Conservation (phyloP, 2,113 vertebrate species). For the Chinchilla lanigera region DNA sequence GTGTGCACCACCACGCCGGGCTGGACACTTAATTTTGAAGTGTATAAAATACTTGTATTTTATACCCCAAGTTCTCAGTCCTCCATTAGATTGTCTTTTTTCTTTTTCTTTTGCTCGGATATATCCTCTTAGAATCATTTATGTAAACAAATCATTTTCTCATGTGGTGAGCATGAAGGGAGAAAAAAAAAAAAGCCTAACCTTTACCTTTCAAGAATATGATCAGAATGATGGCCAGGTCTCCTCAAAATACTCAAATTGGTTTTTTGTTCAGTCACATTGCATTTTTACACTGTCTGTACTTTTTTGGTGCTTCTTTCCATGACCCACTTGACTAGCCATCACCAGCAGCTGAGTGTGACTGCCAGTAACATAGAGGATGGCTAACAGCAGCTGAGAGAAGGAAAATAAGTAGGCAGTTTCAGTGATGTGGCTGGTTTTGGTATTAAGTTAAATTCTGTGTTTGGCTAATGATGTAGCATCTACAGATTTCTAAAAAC, state of each 20-base stretch:
- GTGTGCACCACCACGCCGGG: no score
- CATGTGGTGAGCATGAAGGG: not conserved
- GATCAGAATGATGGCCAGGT: not conserved
- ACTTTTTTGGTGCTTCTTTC: not conserved
- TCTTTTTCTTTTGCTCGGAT: not conserved
- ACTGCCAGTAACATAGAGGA: not conserved
- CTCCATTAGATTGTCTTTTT: not conserved
- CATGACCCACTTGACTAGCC: not conserved
- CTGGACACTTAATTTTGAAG: not conserved
- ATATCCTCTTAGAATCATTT: not conserved
- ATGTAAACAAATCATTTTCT: not conserved
- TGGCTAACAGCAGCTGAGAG: constrained; percentile 12
- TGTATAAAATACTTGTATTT: not conserved
- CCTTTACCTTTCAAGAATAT: not conserved
- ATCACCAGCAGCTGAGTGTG: not conserved
- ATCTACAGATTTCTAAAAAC: not conserved
- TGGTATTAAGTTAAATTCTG: not conserved
- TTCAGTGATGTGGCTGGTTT: constrained; percentile 5
- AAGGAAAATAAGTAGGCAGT: not conserved
- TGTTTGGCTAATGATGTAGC: constrained; percentile 3
- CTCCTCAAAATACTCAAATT: not conserved
- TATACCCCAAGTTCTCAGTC: not conserved
- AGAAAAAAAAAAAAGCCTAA: not conserved
- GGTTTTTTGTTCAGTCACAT: not conserved
- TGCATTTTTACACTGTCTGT: not conserved